These are phyloP conservation scores for Taeniopygia guttata DNA, from an alignment of 2,797 vertebrate species.

Conservation along the genomic window DNA sequence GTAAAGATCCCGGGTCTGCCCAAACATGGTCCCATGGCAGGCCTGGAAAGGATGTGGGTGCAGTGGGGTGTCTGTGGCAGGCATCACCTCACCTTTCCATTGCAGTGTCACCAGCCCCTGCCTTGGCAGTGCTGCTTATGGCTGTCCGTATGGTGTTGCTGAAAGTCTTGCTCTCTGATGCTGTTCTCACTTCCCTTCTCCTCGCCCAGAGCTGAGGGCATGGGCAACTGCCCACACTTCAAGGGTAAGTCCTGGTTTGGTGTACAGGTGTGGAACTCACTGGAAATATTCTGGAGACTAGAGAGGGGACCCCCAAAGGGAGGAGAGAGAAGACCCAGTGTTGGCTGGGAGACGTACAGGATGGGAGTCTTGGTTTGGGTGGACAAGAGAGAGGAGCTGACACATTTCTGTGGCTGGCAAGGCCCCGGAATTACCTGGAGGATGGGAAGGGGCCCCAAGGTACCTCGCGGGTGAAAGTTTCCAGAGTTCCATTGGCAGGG, in stretches of 20 bases:
- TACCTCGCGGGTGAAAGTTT: no score
- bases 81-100: not conserved
- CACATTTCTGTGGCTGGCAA: rapidly evolving
- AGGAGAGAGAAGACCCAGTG: no score
- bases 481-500: no score
- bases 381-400: not conserved
- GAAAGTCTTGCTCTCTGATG: conserved; percentile 64
- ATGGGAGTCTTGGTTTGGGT: no score
- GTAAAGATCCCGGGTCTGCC: no score
- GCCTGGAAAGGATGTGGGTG: rapidly evolving
- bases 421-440: rapidly evolving
- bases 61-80: not conserved
- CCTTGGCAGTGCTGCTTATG: conserved; percentile 15
- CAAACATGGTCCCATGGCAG: rapidly evolving
- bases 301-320: no score
- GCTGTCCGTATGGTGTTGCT: conserved; percentile 62
- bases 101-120: not conserved
- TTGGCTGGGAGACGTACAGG: no score
- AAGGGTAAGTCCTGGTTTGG: not conserved
- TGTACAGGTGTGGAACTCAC: rapidly evolving
- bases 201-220: not conserved
- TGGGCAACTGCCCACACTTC: rapidly evolving
- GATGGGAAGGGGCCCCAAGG: rapidly evolving
- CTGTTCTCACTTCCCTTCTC: conserved; percentile 64
- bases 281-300: not conserved